Base-by-base conservation (phyloP, 2,888 invertebrate genomes). In the Thumatha senex region DNA sequence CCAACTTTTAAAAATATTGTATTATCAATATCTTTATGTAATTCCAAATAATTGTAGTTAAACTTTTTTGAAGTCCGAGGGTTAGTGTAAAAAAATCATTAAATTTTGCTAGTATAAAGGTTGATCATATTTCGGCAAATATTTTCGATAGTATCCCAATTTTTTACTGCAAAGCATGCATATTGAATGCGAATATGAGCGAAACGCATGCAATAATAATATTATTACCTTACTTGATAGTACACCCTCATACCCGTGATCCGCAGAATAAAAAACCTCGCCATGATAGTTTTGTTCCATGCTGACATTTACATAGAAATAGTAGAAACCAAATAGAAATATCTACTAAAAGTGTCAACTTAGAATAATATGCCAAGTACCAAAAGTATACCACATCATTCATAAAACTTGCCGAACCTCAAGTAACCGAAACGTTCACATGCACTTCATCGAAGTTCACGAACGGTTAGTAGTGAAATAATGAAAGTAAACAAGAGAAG, bases 401-500 rank as follows among this genome's bases (percentile, higher is more conserved):
- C 18, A 24, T 4, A 24, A 2, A 24, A 24, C 18, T 24, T 24
- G 18, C 2, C 5, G 18, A 24, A 24, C 18, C 18, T 24, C 18
- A 4, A 4, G 5, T 24, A 24, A 24, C 18, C 18, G 5, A 24
- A 24, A 24, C 18, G 18, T 5, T 24, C 2, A 24, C 18, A 24
- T 24, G 18, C 18, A 24, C 14, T 38, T 30, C 12, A 29, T 30
- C 29, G 29, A 41, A 40, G 35, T 34, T 30, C 48, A 42, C 10
- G 31, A 24, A 48, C 14, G 3, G 18, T 30, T 41, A 48, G 2
- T 41, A 34, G 29, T 39, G 31, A 65, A 39, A 53, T 47, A 51
- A 51, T 57, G 71, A 74, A 31, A 63, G 48, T 34, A 70, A 74
- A 69, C 61, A 65, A 72, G 48, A 64, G 49, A 63, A 56, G 24